Evolutionary conservation across 2,888 invertebrate species (phyloP).

Genomic region (Chesias legatella): DNA sequence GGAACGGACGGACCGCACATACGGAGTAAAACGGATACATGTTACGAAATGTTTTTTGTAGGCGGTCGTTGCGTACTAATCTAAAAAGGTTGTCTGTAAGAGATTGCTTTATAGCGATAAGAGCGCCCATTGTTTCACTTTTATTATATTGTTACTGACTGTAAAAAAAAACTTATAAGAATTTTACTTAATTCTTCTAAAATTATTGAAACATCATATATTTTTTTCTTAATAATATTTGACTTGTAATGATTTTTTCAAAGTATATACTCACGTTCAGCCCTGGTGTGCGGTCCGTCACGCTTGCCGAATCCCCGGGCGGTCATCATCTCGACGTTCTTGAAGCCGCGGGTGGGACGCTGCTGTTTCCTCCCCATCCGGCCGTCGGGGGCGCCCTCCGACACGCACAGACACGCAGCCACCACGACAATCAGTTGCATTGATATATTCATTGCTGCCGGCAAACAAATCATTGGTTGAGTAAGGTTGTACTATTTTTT

Average conservation of each 20-base stretch:
- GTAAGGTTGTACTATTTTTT: too few relatives aligned
- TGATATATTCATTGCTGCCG: conserved; percentile 65
- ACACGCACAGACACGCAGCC: conserved; percentile 60
- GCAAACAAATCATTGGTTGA: too few relatives aligned
- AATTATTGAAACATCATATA: too few relatives aligned
- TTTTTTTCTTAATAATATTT: too few relatives aligned
- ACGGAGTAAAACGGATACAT: neutral
- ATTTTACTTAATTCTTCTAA: too few relatives aligned
- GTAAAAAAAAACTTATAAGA: too few relatives aligned
- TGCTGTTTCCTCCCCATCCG: conserved; percentile 69
- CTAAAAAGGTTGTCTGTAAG: neutral
- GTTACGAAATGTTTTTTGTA: too few relatives aligned
- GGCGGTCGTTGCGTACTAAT: conserved; percentile 2
- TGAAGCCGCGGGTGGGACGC: conserved; percentile 82
- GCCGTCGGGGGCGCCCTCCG: conserved; percentile 59
- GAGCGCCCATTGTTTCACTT: too few relatives aligned
- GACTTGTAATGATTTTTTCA: too few relatives aligned
- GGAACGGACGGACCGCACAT: neutral
- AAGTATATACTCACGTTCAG: conserved; percentile 69
- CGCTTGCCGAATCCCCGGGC: conserved; percentile 84
- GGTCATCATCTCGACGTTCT: conserved; percentile 83
- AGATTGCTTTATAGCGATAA: too few relatives aligned
- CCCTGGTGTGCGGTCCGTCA: conserved; percentile 60
- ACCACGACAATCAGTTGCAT: conserved; percentile 61
- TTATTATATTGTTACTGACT: neutral